phyloP scores from a whole-genome alignment of 2,797 vertebrate species.

The Valencia hispanica region DNA sequence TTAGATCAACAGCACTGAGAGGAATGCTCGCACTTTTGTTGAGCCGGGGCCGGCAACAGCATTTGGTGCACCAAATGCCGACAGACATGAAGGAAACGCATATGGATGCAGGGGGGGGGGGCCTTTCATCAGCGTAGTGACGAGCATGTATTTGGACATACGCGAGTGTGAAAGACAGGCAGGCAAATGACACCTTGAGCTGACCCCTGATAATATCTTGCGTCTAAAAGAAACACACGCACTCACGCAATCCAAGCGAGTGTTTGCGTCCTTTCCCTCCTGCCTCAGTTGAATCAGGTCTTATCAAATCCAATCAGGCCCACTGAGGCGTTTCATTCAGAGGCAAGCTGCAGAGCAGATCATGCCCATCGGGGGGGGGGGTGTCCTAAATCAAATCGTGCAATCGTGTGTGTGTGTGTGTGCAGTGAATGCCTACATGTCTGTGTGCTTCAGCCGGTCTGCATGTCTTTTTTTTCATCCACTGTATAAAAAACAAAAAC shows the following conservation, averaged over 20 bases:
- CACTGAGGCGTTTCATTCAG: constrained; percentile 70
- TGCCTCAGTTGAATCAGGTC: constrained; percentile 63
- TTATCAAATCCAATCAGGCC: constrained; percentile 73
- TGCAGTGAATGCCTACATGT: constrained; percentile 15
- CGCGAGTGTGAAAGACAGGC: not conserved
- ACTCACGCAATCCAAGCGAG: constrained; percentile 16
- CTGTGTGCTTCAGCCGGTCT: constrained; percentile 33
- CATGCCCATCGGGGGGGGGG: constrained; percentile 39
- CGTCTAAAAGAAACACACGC: constrained; percentile 26
- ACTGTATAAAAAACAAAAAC: too few species aligned
- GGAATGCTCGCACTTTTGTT: not conserved
- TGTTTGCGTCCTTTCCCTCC: constrained; percentile 23
- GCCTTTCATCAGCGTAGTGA: constrained; percentile 18
- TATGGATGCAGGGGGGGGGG: not conserved
- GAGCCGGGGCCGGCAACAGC: not conserved
- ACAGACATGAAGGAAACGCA: not conserved
- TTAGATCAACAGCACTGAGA: constrained; percentile 9
- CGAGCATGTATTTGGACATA: constrained; percentile 2
- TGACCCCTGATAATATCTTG: constrained; percentile 33
- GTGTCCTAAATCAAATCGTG: constrained; percentile 12
- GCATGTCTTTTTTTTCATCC: constrained; percentile 34
- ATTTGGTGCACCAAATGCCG: not conserved
- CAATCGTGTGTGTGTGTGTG: constrained; percentile 13
- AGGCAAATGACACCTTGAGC: constrained; percentile 12
- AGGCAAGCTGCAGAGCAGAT: constrained; percentile 55